Base-by-base conservation (phyloP, 2,888 invertebrate genomes). In the Crematogaster levior region DNA sequence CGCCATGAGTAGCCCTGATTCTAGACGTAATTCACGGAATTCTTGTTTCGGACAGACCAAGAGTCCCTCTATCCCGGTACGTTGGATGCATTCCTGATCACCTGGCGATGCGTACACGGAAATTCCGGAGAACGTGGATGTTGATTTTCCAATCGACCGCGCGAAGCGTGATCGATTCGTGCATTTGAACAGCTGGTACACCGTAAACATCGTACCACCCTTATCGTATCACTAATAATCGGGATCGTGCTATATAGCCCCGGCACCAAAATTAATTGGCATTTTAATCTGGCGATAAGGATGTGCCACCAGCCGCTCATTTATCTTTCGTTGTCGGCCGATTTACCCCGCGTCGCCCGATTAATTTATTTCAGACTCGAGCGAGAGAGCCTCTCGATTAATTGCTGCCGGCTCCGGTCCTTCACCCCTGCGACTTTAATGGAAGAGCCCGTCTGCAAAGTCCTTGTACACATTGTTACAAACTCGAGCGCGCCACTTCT, bases 11-110 rank as follows among this genome's bases (percentile, higher is more conserved):
- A 89, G 88, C 88, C 77, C 90, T 85, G 90, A 90, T 89, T 89
- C 89, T 90, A 88, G 88, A 89, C 89, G 86, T 87, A 89, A 90
- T 90, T 87, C 88, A 90, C 72, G 84, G 90, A 89, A 87, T 88
- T 87, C 87, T 89, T 86, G 82, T 89, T 88, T 87, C 75, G 84
- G 84, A 83, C 80, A 82, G 84, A 88, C 85, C 89, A 84, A 83
- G 83, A 85, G 81, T 83, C 82, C 81, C 90, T 84, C 84, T 81
- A 83, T 81, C 73, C 84, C 63, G 21, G 56, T 30, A 83, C 83
- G 88, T 73, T 15, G 37, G 34, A 15, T 73, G 89, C 88, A 89
- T 89, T 73, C 82, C 48, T 65, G 70, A 89, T 89, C 66, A 89
- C 80, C 58, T n/a, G n/a, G 37, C 61, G 21, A 18, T 53, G 80